Conservation (phyloP, 2,113 vertebrate genomes). For the Bufo gargarizans region DNA sequence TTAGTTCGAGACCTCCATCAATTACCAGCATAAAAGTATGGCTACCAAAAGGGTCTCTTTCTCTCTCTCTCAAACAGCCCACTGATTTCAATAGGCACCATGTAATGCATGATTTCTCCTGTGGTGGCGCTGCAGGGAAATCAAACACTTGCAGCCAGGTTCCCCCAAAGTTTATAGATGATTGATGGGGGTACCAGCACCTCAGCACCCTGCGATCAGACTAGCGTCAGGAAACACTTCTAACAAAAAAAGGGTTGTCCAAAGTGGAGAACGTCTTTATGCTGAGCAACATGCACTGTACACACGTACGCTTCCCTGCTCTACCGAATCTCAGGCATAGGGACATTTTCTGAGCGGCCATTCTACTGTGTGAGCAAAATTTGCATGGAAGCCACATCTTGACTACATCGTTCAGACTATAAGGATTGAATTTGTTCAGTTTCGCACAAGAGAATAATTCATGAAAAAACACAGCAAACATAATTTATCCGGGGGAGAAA, state of each 20-base stretch:
- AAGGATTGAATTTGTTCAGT: background rate
- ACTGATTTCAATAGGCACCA: background rate
- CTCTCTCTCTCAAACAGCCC: background rate
- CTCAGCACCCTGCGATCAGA: background rate
- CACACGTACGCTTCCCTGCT: background rate
- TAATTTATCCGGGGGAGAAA: background rate
- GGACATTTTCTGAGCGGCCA: background rate
- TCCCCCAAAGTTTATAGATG: background rate
- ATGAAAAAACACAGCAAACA: background rate
- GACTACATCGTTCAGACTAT: background rate
- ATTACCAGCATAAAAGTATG: too few relatives aligned
- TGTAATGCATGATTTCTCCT: background rate
- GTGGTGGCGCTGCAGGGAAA: background rate
- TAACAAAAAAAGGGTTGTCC: too few relatives aligned
- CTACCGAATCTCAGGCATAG: background rate
- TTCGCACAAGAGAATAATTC: background rate
- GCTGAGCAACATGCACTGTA: too few relatives aligned
- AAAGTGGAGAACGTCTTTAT: background rate
- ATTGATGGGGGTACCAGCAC: background rate
- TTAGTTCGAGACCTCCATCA: too few relatives aligned
- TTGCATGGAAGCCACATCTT: background rate
- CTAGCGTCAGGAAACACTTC: background rate
- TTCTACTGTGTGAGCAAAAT: too few relatives aligned
- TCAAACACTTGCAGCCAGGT: background rate
- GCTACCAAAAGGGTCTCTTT: too few relatives aligned